Percentiles rank a stretch among this genome's conserved stretches.
Evolutionary conservation across 2,113 vertebrate genomes (phyloP).

Genomic region (Phyllopteryx taeniolatus): DNA sequence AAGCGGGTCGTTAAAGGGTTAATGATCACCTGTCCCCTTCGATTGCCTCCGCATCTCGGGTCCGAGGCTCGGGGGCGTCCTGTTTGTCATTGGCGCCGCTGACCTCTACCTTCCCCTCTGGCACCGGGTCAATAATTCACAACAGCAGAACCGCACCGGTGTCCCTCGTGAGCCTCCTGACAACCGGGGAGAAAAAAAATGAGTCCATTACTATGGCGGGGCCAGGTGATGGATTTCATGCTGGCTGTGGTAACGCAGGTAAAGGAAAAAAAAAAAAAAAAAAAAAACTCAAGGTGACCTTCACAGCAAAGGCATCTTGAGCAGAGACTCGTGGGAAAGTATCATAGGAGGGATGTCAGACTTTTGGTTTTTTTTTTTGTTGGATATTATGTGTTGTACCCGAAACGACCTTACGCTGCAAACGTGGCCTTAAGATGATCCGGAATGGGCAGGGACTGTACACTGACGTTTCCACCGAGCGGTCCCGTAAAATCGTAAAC

Average conservation of each 20-base stretch:
- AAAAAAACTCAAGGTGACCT: conserved; percentile 72
- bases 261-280: conserved; percentile 37
- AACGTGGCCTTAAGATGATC: conserved; percentile 40
- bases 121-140: conserved; percentile 78
- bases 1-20: neutral
- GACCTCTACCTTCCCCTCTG: conserved; percentile 65
- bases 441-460: conserved; percentile 31
- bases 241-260: conserved; percentile 60
- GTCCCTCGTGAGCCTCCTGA: conserved; percentile 69
- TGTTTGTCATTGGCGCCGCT: conserved; percentile 66
- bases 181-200: conserved; percentile 66
- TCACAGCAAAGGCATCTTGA: conserved; percentile 55
- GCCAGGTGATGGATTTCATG: conserved; percentile 76
- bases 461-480: neutral
- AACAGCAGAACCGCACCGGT: conserved; percentile 66
- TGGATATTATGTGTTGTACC: conserved; percentile 46
- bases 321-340: conserved; percentile 58
- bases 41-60: conserved; percentile 26
- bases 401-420: conserved; percentile 60
- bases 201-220: conserved; percentile 68
- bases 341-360: conserved; percentile 47
- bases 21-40: conserved; percentile 33
- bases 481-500: neutral
- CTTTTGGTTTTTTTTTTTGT: conserved; percentile 59
- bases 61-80: conserved; percentile 50